These are phyloP conservation scores for Dermatemys mawii DNA, from an alignment of 2,113 vertebrate genomes.

Conservation along the genomic window DNA sequence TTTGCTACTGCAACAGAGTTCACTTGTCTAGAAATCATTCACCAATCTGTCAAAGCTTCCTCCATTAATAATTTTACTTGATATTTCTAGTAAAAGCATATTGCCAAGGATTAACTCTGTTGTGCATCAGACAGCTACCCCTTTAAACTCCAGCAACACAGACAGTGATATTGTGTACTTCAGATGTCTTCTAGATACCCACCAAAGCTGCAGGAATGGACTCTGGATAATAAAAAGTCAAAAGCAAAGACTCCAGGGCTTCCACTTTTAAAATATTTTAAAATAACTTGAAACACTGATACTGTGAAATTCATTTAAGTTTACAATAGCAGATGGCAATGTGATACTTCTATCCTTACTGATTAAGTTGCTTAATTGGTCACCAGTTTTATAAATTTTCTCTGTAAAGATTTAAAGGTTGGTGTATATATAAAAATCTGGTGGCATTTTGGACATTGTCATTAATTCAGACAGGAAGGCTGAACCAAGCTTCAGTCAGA, in stretches of 20 bases:
- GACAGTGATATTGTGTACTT: background rate
- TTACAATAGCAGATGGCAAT: background rate
- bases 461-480: background rate
- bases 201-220: background rate
- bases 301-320: background rate
- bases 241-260: background rate
- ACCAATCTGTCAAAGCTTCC: background rate
- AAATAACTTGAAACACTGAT: background rate
- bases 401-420: background rate
- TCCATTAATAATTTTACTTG: background rate
- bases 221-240: background rate
- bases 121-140: background rate
- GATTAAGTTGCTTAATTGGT: background rate
- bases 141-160: background rate
- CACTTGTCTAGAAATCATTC: background rate
- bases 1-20: background rate
- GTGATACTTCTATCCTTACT: background rate
- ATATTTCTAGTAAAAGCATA: background rate
- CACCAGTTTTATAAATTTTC: background rate
- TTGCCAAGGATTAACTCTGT: background rate
- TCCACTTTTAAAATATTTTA: background rate
- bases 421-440: conserved; percentile 11
- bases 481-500: background rate
- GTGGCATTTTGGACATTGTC: background rate
- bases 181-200: background rate